Evolutionary conservation across 2,113 vertebrate species (phyloP), one percentile per base, ranked within the genome.

Genomic region (Melanerpes formicivorus): DNA sequence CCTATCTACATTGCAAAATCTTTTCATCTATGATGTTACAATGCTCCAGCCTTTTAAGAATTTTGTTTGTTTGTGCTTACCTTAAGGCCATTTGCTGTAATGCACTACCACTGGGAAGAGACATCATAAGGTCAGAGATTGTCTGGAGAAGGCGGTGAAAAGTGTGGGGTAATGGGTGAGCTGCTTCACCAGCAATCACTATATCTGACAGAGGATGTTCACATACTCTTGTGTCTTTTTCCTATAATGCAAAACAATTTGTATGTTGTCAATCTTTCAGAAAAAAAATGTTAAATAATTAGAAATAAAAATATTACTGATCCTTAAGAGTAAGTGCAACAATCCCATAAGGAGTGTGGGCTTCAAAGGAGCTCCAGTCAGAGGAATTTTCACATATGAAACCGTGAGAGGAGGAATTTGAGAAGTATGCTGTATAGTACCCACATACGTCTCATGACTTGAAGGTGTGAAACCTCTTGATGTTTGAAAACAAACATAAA

Each of bases 111-210:
- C 99, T 98, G 42, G 99, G 99, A 71, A 99, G 98, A 60, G 99
- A 99, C 99, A 99, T 99, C 99, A 99, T 99, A 46, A 99, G 98
- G 90, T 99, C 99, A n/a, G 99, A 99, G 97, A 99, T 99, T 42
- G 99, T 99, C 95, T 99, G 99, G 15, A 99, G 99, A 40, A 99
- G 98, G 64, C 99, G 98, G 93, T 99, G 99, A 83, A 99, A 99
- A 17, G 99, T 99, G 95, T 99, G 99, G 26, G 99, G 99, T 25
- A 99, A 97, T 13, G 99, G 99, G 89, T 99, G 99, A 77, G 99
- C 99, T 2, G 99, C 99, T 95, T 99, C 99, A 1, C 99, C 99
- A 13, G 99, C 99, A n/a, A 99, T 99, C 55, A 99, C 98, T 34
- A 99, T 99, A 80, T 99, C 99, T 2, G 99, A 99, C 64, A 99